Evolutionary conservation across 1,140 invertebrate species (phyloP).

Genomic region (Drosophila erecta): DNA sequence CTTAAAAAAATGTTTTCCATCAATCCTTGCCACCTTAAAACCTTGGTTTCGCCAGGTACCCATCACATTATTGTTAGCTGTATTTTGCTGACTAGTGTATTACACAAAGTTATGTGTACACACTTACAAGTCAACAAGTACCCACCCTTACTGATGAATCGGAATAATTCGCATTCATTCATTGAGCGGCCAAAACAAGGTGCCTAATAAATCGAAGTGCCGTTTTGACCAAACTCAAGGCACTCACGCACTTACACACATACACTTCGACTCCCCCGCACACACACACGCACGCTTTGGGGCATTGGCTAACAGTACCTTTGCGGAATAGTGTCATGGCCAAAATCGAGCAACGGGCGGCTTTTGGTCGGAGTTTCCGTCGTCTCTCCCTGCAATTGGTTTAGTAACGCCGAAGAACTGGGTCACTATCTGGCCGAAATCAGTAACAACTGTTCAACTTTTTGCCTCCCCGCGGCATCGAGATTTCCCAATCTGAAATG

Average conservation of each 20-base stretch:
- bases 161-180: conserved; percentile 47
- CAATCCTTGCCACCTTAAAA: too few relatives aligned
- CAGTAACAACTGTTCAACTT: conserved; percentile 61
- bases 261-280: conserved; percentile 11
- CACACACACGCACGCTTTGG: conserved; percentile 5
- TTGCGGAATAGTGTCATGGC: conserved; percentile 64
- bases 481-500: conserved; percentile 22
- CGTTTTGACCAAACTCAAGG: conserved; percentile 52
- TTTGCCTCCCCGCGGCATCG: conserved; percentile 10
- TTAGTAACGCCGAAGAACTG: conserved; percentile 47
- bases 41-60: too few relatives aligned
- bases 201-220: conserved; percentile 62
- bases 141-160: conserved; percentile 6
- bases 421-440: conserved; percentile 68
- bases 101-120: not conserved
- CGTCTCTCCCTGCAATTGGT: conserved; percentile 31
- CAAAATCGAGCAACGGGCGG: conserved; percentile 32
- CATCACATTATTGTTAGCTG: too few relatives aligned
- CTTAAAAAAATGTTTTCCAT: too few relatives aligned
- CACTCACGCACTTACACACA: conserved; percentile 11
- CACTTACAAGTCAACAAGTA: not conserved
- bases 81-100: not conserved
- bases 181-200: conserved; percentile 28
- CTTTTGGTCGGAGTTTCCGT: conserved; percentile 33
- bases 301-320: conserved; percentile 34